Evolutionary conservation across 1,140 invertebrate species (phyloP).

Genomic region (Bilobella aurantiaca): DNA sequence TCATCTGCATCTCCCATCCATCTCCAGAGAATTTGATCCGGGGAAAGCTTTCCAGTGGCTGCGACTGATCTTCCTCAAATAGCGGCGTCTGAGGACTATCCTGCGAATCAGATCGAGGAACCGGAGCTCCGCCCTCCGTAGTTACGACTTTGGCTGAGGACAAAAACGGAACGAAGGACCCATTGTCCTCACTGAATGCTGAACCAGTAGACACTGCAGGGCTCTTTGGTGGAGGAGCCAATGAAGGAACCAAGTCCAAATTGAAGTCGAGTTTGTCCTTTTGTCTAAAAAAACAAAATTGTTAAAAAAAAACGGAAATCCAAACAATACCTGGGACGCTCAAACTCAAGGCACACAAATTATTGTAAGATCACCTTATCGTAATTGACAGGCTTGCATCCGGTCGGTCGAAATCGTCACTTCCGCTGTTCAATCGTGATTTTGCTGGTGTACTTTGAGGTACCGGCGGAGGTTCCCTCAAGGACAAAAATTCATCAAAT

Average conservation of each 20-base stretch:
- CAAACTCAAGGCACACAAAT: slow-evolving; percentile 12
- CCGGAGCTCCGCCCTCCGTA: slow-evolving; percentile 24
- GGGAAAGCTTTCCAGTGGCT: slow-evolving; percentile 85
- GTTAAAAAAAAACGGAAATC: background rate
- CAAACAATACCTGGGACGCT: slow-evolving; percentile 35
- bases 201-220: slow-evolving; percentile 39
- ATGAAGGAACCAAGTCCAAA: slow-evolving; percentile 44
- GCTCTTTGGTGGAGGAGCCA: slow-evolving; percentile 61
- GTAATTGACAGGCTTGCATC: slow-evolving; percentile 62
- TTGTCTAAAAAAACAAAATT: slow-evolving; percentile 8
- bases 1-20: slow-evolving; percentile 94
- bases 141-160: slow-evolving; percentile 15
- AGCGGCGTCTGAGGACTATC: slow-evolving; percentile 80
- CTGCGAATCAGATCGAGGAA: slow-evolving; percentile 51
- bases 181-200: slow-evolving; percentile 27
- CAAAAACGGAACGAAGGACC: slow-evolving; percentile 31
- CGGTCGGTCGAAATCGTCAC: slow-evolving; percentile 62
- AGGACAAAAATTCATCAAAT: slow-evolving; percentile 71
- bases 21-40: slow-evolving; percentile 63
- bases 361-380: slow-evolving; percentile 61
- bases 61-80: slow-evolving; percentile 87
- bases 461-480: slow-evolving; percentile 58
- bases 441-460: slow-evolving; percentile 47
- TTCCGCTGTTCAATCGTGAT: slow-evolving; percentile 48
- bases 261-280: slow-evolving; percentile 20